phyloP scores from a whole-genome alignment of 2,888 invertebrate species.

The Brachyptera risi region DNA sequence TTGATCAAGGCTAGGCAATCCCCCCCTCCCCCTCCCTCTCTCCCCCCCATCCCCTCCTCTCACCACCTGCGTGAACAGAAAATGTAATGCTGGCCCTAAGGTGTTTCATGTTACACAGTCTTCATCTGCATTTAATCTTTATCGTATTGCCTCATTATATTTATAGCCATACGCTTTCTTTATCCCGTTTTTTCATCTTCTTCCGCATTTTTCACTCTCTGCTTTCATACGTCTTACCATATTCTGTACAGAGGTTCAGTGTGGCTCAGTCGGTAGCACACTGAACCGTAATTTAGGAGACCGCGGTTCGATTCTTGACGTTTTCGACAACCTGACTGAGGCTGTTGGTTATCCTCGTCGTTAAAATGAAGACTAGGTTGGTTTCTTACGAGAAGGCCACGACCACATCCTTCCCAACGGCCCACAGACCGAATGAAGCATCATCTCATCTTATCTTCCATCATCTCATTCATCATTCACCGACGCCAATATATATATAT shows the following conservation, averaged over 20 bases:
- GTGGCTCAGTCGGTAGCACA: too few relatives aligned
- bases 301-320: too few relatives aligned
- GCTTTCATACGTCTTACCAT: neutral
- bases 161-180: neutral
- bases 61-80: neutral
- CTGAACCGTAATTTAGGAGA: too few relatives aligned
- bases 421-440: too few relatives aligned
- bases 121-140: neutral
- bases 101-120: neutral
- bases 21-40: neutral
- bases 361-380: too few relatives aligned
- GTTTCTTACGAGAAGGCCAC: too few relatives aligned
- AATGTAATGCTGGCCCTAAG: neutral
- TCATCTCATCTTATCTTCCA: too few relatives aligned
- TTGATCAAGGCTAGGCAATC: neutral
- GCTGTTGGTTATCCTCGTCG: too few relatives aligned
- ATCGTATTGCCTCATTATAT: neutral
- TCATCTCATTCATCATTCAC: too few relatives aligned
- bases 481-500: too few relatives aligned
- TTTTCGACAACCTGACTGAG: too few relatives aligned
- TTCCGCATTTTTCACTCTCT: neutral
- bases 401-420: too few relatives aligned
- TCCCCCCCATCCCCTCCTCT: neutral
- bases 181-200: slow-evolving; percentile 9
- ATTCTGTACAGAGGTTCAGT: neutral